These are phyloP conservation scores for Cairina moschata DNA, from an alignment of 2,113 vertebrate genomes.

Conservation along the genomic window DNA sequence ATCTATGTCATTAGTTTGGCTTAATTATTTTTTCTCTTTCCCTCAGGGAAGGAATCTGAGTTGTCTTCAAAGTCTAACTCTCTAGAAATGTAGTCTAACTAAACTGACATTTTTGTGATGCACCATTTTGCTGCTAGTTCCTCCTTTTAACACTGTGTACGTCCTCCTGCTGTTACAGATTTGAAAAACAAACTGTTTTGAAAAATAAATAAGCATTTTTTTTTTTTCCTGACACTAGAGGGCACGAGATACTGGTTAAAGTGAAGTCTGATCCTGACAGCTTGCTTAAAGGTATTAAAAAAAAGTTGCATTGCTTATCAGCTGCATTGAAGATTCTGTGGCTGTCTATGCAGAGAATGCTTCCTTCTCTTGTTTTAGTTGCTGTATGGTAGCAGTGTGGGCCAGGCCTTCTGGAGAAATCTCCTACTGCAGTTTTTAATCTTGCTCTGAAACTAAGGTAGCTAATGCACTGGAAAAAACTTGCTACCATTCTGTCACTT, in stretches of 20 bases:
- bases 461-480: background rate
- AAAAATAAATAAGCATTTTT: background rate
- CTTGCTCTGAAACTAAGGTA: background rate
- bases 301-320: background rate
- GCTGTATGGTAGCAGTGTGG: background rate
- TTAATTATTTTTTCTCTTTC: background rate
- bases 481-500: background rate
- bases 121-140: background rate
- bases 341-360: background rate
- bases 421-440: background rate
- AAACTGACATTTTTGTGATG: background rate
- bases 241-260: background rate
- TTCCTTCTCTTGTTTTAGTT: background rate
- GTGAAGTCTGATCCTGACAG: background rate
- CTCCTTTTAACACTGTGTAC: background rate
- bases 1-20: background rate
- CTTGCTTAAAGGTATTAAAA: background rate
- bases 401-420: background rate
- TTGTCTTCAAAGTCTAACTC: background rate
- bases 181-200: background rate
- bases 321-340: background rate
- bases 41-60: background rate
- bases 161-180: background rate
- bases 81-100: background rate
- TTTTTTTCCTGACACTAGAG: background rate